A percentile compares a stretch with the other conserved stretches of the same genome.
Evolutionary conservation across 1,140 invertebrate genomes (phyloP).

Genomic region (Lamellibrachia luymesi): DNA sequence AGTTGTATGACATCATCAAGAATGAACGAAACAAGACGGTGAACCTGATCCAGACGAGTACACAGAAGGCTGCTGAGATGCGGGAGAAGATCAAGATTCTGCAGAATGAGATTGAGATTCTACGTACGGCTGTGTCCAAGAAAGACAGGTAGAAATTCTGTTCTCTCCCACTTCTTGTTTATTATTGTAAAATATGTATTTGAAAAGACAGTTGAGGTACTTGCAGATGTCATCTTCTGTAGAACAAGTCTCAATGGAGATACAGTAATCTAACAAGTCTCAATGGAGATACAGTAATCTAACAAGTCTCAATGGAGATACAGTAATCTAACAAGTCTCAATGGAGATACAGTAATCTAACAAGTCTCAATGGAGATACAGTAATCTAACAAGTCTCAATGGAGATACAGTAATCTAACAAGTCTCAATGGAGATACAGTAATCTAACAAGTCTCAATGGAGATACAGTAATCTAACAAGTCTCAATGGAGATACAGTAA

Average conservation of each 20-base stretch:
- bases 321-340: too few species aligned
- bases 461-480: too few species aligned
- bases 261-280: neutral
- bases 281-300: too few species aligned
- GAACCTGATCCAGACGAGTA: constrained; percentile 56
- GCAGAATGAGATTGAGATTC: constrained; percentile 57
- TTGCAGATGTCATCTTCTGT: neutral
- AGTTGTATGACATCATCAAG: constrained; percentile 54
- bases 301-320: too few species aligned
- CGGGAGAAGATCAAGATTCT: constrained; percentile 58
- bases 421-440: too few species aligned
- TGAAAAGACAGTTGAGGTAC: neutral
- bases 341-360: too few species aligned
- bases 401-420: too few species aligned
- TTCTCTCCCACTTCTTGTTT: neutral
- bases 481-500: too few species aligned
- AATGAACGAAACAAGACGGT: constrained; percentile 59
- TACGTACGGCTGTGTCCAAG: constrained; percentile 52
- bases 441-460: too few species aligned
- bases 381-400: too few species aligned
- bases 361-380: too few species aligned
- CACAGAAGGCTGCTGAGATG: constrained; percentile 57
- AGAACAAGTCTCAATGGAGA: neutral
- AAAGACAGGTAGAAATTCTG: constrained; percentile 50
- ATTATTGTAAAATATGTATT: neutral